A percentile compares a stretch with the other conserved stretches of the same genome.
phyloP scores from a whole-genome alignment of 1,140 invertebrate species.

The Atopsyche davidsoni region DNA sequence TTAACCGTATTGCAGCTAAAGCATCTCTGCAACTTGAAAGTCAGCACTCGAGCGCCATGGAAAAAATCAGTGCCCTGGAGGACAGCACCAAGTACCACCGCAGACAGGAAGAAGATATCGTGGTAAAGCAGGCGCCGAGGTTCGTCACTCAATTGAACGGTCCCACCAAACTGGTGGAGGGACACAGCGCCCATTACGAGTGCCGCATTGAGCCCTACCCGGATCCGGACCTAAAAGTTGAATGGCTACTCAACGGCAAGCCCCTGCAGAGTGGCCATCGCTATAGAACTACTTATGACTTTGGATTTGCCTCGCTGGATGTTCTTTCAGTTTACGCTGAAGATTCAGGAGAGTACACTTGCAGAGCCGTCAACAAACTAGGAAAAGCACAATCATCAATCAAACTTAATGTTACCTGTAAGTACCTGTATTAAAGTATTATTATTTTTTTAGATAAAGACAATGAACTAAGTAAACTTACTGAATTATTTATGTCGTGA shows the following conservation, averaged over 20 bases:
- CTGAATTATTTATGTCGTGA: too few relatives aligned
- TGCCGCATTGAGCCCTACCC: slow-evolving; percentile 93
- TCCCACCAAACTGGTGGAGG: slow-evolving; percentile 72
- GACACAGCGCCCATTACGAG: slow-evolving; percentile 91
- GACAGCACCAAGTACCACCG: slow-evolving; percentile 72
- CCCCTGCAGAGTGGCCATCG: slow-evolving; percentile 86
- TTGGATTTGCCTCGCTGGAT: slow-evolving; percentile 91
- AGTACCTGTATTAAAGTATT: too few relatives aligned
- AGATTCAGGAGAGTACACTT: slow-evolving; percentile 89
- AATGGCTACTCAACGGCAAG: slow-evolving; percentile 92
- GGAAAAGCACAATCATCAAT: slow-evolving; percentile 77
- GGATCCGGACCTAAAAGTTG: slow-evolving; percentile 86
- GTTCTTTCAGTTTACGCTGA: slow-evolving; percentile 89
- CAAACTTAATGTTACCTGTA: slow-evolving; percentile 74
- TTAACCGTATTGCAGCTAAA: slow-evolving; percentile 66
- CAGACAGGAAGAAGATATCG: slow-evolving; percentile 73
- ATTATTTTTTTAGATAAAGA: neutral
- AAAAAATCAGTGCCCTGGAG: slow-evolving; percentile 83
- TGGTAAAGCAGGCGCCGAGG: slow-evolving; percentile 73
- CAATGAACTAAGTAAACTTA: neutral
- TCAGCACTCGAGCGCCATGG: slow-evolving; percentile 82
- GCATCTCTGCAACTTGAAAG: slow-evolving; percentile 79
- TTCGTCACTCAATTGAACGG: slow-evolving; percentile 85
- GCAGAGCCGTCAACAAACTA: slow-evolving; percentile 80
- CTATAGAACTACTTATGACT: slow-evolving; percentile 88